These are phyloP conservation scores for Stercorarius parasiticus DNA, from an alignment of 2,113 vertebrate species.

Conservation along the genomic window DNA sequence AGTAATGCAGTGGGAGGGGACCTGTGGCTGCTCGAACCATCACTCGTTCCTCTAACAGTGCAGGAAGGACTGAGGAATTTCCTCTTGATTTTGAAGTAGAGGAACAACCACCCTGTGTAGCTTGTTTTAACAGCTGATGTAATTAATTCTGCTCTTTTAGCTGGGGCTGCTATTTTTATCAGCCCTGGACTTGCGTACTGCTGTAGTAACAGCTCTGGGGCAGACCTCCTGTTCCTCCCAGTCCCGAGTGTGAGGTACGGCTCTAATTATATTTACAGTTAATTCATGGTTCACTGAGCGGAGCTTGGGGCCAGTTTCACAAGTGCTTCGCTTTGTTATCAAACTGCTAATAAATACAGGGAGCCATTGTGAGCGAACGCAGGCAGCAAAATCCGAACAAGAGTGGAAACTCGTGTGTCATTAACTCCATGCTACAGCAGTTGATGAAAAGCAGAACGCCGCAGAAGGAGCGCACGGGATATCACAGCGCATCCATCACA, in stretches of 20 bases:
- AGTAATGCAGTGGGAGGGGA: not conserved
- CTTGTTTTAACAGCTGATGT: conserved; percentile 24
- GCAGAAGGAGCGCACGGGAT: not conserved
- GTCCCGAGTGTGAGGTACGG: conserved; percentile 30
- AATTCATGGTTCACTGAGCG: conserved; percentile 41
- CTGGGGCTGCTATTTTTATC: conserved; percentile 76
- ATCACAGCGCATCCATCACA: not conserved
- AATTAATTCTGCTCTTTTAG: conserved; percentile 61
- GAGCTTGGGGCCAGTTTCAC: conserved; percentile 42
- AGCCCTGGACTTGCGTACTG: conserved; percentile 72
- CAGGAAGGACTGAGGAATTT: not conserved
- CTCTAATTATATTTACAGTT: conserved; percentile 61
- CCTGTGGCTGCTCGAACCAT: not conserved
- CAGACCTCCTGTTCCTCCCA: conserved; percentile 57
- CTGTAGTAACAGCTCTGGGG: conserved; percentile 76
- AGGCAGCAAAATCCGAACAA: not conserved
- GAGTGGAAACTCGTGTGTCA: not conserved
- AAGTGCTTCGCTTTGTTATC: conserved; percentile 4
- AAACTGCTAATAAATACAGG: conserved; percentile 14
- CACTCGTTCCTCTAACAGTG: not conserved
- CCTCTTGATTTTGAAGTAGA: not conserved
- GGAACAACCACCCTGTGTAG: not conserved
- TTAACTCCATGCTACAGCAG: not conserved
- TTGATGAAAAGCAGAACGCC: not conserved
- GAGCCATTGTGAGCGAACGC: not conserved